phyloP scores from a whole-genome alignment of 2,113 vertebrate species.

The Malurus cyaneus region DNA sequence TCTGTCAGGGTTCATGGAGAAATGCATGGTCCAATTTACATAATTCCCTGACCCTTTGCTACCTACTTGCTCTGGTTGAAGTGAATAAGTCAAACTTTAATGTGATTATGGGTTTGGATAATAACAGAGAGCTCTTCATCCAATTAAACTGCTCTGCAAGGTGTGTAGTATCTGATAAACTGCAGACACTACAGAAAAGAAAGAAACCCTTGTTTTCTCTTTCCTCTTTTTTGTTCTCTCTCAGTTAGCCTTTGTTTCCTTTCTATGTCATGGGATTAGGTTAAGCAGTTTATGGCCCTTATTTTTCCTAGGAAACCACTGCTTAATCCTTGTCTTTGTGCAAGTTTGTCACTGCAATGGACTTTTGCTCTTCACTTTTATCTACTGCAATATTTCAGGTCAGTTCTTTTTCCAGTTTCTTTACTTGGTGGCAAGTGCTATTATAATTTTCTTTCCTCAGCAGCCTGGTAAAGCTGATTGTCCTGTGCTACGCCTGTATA shows the following conservation, averaged over 20 bases:
- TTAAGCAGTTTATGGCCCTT: conserved; percentile 24
- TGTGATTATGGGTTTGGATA: conserved; percentile 50
- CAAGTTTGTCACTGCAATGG: background rate
- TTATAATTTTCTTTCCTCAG: background rate
- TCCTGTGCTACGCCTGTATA: background rate
- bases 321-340: background rate
- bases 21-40: background rate
- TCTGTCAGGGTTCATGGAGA: background rate
- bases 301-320: conserved; percentile 18
- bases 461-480: background rate
- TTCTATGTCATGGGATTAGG: conserved; percentile 16
- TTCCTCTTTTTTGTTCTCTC: background rate
- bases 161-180: conserved; percentile 46
- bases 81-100: conserved; percentile 49
- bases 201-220: conserved; percentile 41
- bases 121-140: conserved; percentile 44
- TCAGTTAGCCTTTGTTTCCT: conserved; percentile 34
- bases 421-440: background rate
- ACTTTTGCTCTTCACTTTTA: background rate
- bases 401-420: background rate
- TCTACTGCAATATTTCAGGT: background rate
- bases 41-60: conserved; percentile 5
- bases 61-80: conserved; percentile 30
- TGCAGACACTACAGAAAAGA: conserved; percentile 13
- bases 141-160: conserved; percentile 50